A percentile compares a stretch with the other conserved stretches of the same genome.
These are phyloP conservation scores for Corythoichthys haematopterus DNA, from an alignment of 2,113 vertebrate genomes.

Conservation along the genomic window DNA sequence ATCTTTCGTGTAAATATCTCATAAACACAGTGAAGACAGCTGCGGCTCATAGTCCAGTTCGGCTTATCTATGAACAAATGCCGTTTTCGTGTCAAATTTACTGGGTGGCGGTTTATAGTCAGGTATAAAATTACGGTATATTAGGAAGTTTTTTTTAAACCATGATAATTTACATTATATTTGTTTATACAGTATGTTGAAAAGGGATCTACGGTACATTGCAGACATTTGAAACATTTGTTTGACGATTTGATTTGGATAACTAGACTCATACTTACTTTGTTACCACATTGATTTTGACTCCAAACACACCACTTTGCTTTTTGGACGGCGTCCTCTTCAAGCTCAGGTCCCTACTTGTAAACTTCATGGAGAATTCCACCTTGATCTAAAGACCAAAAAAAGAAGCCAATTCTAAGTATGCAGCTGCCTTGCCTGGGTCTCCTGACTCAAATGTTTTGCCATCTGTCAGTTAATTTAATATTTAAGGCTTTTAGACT, in stretches of 20 bases:
- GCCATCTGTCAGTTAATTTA: neutral
- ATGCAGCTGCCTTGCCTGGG: neutral
- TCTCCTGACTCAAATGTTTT: neutral
- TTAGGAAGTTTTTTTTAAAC: neutral
- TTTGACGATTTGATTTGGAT: neutral
- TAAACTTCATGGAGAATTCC: slow-evolving; percentile 99
- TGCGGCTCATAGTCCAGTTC: no score
- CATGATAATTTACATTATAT: neutral
- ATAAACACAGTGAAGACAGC: no score
- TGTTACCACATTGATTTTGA: slow-evolving; percentile 97
- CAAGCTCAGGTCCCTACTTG: slow-evolving; percentile 93
- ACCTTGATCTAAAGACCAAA: slow-evolving; percentile 79
- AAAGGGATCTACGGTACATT: neutral
- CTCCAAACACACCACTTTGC: slow-evolving; percentile 95
- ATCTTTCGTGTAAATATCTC: no score
- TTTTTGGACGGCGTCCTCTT: slow-evolving; percentile 98
- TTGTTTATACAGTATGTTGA: neutral
- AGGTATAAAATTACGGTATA: no score
- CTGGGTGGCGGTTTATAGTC: no score
- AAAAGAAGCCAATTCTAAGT: neutral
- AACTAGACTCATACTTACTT: slow-evolving; percentile 72
- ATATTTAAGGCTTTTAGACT: neutral
- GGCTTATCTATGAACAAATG: no score
- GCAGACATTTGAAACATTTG: no score
- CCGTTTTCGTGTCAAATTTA: no score